Percentiles rank a stretch among this genome's conserved stretches.
These are phyloP conservation scores for Hyles vespertilio DNA, from an alignment of 1,140 invertebrate species.

Conservation along the genomic window DNA sequence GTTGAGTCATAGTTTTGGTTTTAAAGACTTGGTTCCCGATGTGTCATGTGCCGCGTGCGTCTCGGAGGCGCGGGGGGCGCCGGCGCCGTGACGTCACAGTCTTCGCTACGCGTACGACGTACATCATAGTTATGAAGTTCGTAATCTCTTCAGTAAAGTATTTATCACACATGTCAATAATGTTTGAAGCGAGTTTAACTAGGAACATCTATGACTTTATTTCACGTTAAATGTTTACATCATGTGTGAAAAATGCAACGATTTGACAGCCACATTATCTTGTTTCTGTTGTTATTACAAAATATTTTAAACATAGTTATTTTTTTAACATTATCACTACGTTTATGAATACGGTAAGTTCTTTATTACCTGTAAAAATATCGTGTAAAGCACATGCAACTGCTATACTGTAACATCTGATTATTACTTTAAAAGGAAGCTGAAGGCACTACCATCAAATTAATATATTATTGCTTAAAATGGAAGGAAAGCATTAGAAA, in stretches of 20 bases:
- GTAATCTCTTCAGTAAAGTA: conserved; percentile 45
- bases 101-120: neutral
- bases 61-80: neutral
- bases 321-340: conserved; percentile 53
- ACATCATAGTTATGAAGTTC: neutral
- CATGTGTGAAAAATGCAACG: conserved; percentile 69
- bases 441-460: conserved; percentile 73
- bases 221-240: conserved; percentile 50
- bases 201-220: conserved; percentile 65
- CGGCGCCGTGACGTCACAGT: neutral
- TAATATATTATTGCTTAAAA: conserved; percentile 62
- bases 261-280: conserved; percentile 69
- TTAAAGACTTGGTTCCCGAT: conserved; percentile 56
- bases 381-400: conserved; percentile 67
- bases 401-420: conserved; percentile 59
- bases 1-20: conserved; percentile 63
- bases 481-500: conserved; percentile 68
- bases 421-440: conserved; percentile 61
- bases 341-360: conserved; percentile 71
- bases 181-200: conserved; percentile 55
- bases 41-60: too few relatives aligned
- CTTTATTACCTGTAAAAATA: conserved; percentile 72
- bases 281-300: conserved; percentile 58
- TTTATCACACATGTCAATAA: conserved; percentile 58
- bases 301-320: conserved; percentile 62